Base-by-base conservation (phyloP, 1,140 invertebrate species). In the Drosophila bipectinata region DNA sequence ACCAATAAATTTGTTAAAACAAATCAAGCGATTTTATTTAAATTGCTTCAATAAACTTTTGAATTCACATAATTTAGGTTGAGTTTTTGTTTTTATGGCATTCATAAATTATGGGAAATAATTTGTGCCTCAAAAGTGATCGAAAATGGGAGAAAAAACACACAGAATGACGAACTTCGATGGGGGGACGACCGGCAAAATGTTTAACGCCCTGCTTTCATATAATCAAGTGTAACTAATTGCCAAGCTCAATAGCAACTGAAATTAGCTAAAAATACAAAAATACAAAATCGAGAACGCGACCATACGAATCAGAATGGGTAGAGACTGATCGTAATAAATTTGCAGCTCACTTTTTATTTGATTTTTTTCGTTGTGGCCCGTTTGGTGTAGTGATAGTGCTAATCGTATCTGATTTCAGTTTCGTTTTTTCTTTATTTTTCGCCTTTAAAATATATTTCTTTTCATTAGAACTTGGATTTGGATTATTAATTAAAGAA, bases 151-250 rank as follows among this genome's bases (percentile, higher is more conserved):
- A 44, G 41, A 18, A 44, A 44, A 44, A 44, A 7, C 15, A 44
- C 4, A 61, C 56, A 53, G 61, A 63, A 63, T 59, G 75, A 24
- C 26, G 39, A 49, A 48, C 39, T 62, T 44, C 32, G 32, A 32
- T 3, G 34, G 10, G 34, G 10, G 60, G 26, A 47, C 45, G 37
- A 61, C 48, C 81, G 82, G 73, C 68, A 66, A 71, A 77, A 61
- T 58, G 52, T 62, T 72, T 72, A 41, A 48, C 24, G 57, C 26
- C 34, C 69, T 54, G 49, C 45, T 76, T 52, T 75, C 51, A 41
- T 52, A 69, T 76, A 69, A 77, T 76, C 52, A 62, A 77, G 74
- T 77, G 74, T 68, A 82, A 78, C 82, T 82, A 87, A 87, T 87
- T 87, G 71, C 62, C 41, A 75, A 78, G 58, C 80, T 87, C 78